Evolutionary conservation across 1,140 invertebrate genomes (phyloP).

Genomic region (Octopus bimaculoides): DNA sequence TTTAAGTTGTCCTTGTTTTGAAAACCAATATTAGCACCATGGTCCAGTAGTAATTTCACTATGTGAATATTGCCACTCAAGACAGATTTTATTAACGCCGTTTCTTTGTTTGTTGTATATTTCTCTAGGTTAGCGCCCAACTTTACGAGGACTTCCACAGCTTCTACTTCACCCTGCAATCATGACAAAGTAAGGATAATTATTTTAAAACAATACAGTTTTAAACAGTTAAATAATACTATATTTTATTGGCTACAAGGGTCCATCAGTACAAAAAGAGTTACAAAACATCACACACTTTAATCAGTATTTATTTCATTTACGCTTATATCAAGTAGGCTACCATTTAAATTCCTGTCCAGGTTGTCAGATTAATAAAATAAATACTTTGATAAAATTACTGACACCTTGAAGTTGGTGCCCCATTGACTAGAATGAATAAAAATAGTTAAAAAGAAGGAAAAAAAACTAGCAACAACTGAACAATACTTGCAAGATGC

Average conservation of each 20-base stretch:
- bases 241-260: neutral
- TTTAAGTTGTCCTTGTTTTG: neutral
- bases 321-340: too few species aligned
- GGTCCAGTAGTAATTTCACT: constrained; percentile 4
- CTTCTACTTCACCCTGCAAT: neutral
- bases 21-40: constrained; percentile 5
- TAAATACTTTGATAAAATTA: too few species aligned
- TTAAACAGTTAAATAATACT: too few species aligned
- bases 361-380: too few species aligned
- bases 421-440: too few species aligned
- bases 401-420: too few species aligned
- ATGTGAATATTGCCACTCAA: neutral
- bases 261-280: neutral
- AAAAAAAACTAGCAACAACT: too few species aligned
- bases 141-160: neutral
- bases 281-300: neutral
- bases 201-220: neutral
- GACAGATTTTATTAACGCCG: neutral
- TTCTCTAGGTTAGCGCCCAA: neutral
- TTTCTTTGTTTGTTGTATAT: neutral
- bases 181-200: neutral
- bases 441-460: too few species aligned
- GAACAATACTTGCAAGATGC: too few species aligned
- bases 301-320: too few species aligned
- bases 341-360: too few species aligned